phyloP scores from a whole-genome alignment of 1,140 invertebrate genomes.

The Drosophila sp. region DNA sequence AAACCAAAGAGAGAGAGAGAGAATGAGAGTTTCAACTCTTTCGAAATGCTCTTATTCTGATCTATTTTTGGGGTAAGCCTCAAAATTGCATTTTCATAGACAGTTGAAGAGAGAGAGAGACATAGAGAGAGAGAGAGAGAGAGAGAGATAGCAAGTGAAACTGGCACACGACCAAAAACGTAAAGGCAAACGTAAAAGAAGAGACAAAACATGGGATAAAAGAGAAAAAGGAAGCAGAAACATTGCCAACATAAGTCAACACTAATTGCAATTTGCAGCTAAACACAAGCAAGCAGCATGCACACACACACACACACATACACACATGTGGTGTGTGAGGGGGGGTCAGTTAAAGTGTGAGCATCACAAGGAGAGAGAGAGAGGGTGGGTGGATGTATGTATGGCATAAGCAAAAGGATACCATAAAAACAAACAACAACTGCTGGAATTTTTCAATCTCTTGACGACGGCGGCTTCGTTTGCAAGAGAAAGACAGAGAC shows the following conservation, averaged over 20 bases:
- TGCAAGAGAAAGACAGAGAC: slow-evolving; percentile 11
- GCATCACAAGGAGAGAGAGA: background rate
- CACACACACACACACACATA: no score
- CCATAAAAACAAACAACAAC: slow-evolving; percentile 13
- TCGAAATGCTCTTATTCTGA: background rate
- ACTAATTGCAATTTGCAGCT: slow-evolving; percentile 78
- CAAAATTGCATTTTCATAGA: slow-evolving; percentile 47
- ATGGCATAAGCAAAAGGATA: slow-evolving; percentile 35
- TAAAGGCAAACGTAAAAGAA: slow-evolving; percentile 23
- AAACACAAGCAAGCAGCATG: slow-evolving; percentile 39
- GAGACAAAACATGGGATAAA: slow-evolving; percentile 2
- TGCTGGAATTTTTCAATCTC: slow-evolving; percentile 31
- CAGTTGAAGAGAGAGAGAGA: background rate
- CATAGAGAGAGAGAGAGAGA: slow-evolving; percentile 27
- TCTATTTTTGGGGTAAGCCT: slow-evolving; percentile 20
- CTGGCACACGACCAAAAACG: slow-evolving; percentile 47
- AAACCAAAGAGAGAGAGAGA: background rate
- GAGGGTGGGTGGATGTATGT: slow-evolving; percentile 15
- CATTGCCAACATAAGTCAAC: slow-evolving; percentile 73
- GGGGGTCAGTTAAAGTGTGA: background rate
- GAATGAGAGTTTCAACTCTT: background rate
- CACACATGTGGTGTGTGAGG: background rate
- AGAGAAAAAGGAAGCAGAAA: slow-evolving; percentile 23
- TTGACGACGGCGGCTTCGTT: slow-evolving; percentile 29
- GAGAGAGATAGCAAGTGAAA: slow-evolving; percentile 34